Base-by-base conservation (phyloP, 2,113 vertebrate species). In the Halcyon senegalensis region DNA sequence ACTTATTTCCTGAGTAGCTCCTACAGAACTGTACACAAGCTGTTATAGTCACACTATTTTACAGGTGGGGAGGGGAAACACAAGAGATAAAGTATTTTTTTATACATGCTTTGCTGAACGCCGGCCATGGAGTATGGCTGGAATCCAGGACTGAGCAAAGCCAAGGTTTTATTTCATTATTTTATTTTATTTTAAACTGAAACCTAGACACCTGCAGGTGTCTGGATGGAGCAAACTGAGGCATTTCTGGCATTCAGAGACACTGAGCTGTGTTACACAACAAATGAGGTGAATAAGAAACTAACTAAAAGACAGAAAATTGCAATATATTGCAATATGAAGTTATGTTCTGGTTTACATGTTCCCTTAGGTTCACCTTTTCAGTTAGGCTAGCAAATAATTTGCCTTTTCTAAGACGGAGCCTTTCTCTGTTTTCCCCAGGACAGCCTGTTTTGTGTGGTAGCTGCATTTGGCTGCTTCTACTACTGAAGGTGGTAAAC, bases 361-460 rank as follows among this genome's bases (percentile, higher is more conserved):
- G 7, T 75, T 81, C 33, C 30, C 24, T 77, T 46, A 81, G 14
- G n/a, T 27, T 59, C 69, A 13, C 18, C 39, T 63, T 50, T 87
- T 53, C n/a, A 15, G 33, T n/a, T 59, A 62, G 28, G 53, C 33
- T 39, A 68, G 33, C 21, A 55, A 41, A 75, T 64, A 67, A 23
- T 44, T 74, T 78, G 48, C 39, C 46, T 79, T 86, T 55, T 16
- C 56, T 96, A 78, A 96, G 14, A 17, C 0, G 0, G 39, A 79
- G 44, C 44, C 33, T 81, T 73, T 85, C 58, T 69, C 48, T 86
- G 44, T 39, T 81, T 90, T 78, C 73, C 77, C 37, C 92, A 99
- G 99, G 99, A 99, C 92, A 99, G 98, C 75, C 97, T 99, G 92
- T 99, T 99, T 95, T 99, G 99, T 96, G 97, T 99, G 68, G 99